phyloP scores from a whole-genome alignment of 1,140 invertebrate genomes.

The Drosophila mauritiana region DNA sequence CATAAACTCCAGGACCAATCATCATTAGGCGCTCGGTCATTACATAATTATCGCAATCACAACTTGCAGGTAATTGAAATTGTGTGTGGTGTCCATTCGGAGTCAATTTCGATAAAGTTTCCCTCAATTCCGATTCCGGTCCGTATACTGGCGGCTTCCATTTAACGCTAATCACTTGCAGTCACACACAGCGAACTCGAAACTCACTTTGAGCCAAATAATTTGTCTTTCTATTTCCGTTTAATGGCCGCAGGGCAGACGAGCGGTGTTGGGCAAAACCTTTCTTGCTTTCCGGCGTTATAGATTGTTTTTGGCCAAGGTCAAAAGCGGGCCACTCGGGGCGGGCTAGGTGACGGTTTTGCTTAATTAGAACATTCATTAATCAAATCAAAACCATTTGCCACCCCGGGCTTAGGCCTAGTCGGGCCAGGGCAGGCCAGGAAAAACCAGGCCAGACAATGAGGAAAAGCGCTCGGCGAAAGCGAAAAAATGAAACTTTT shows the following conservation, averaged over 20 bases:
- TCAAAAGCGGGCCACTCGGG: slow-evolving; percentile 63
- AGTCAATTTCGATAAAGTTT: slow-evolving; percentile 83
- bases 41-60: slow-evolving; percentile 81
- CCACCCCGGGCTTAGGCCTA: slow-evolving; percentile 67
- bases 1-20: slow-evolving; percentile 70
- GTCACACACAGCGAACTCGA: slow-evolving; percentile 61
- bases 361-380: slow-evolving; percentile 84
- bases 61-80: slow-evolving; percentile 76
- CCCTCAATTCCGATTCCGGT: slow-evolving; percentile 23
- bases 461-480: slow-evolving; percentile 24
- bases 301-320: slow-evolving; percentile 76
- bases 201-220: slow-evolving; percentile 69
- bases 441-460: slow-evolving; percentile 21
- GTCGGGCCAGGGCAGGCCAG: slow-evolving; percentile 21
- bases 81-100: slow-evolving; percentile 69
- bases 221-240: slow-evolving; percentile 77
- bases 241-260: not conserved
- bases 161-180: slow-evolving; percentile 82
- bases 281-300: slow-evolving; percentile 8
- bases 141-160: slow-evolving; percentile 57
- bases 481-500: slow-evolving; percentile 60
- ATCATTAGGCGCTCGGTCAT: slow-evolving; percentile 75
- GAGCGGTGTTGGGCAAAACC: slow-evolving; percentile 9
- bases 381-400: slow-evolving; percentile 84
- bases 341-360: slow-evolving; percentile 80